phyloP scores from a whole-genome alignment of 1,140 invertebrate species.

The Spodoptera frugiperda region DNA sequence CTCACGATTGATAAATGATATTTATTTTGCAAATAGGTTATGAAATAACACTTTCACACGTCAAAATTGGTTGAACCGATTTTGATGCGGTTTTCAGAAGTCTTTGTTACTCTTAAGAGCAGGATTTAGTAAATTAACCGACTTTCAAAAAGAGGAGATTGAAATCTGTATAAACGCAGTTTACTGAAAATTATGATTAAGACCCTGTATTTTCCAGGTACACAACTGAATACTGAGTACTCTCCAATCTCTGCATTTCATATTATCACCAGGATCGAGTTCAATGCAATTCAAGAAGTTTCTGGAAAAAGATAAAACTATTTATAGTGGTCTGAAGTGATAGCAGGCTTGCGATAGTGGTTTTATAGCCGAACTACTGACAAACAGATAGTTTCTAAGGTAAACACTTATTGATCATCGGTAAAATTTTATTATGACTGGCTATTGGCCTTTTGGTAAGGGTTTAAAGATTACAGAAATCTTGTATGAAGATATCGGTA shows the following conservation, averaged over 20 bases:
- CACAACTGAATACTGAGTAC: not conserved
- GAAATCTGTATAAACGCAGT: no score
- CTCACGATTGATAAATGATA: no score
- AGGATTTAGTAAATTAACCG: no score
- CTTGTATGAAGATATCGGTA: not conserved
- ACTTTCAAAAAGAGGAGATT: no score
- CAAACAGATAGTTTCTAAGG: constrained; percentile 19
- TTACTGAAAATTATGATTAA: no score
- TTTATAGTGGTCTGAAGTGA: constrained; percentile 13
- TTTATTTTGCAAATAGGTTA: no score
- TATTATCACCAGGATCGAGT: not conserved
- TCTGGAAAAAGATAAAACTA: constrained; percentile 37
- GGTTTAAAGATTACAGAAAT: not conserved
- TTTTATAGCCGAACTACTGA: constrained; percentile 12
- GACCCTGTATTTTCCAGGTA: no score
- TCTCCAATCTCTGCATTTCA: not conserved
- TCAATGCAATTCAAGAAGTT: constrained; percentile 18
- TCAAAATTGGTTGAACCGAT: no score
- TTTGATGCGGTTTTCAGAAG: no score
- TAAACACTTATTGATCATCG: constrained; percentile 33
- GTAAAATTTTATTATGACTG: constrained; percentile 24
- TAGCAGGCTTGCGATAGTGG: constrained; percentile 7
- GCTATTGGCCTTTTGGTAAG: constrained; percentile 3
- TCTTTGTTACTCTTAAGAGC: no score
- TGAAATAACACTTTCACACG: no score